Percentiles rank a stretch among this genome's conserved stretches.
Evolutionary conservation across 1,140 invertebrate species (phyloP).

Genomic region (Holcopasites calliopsidis): DNA sequence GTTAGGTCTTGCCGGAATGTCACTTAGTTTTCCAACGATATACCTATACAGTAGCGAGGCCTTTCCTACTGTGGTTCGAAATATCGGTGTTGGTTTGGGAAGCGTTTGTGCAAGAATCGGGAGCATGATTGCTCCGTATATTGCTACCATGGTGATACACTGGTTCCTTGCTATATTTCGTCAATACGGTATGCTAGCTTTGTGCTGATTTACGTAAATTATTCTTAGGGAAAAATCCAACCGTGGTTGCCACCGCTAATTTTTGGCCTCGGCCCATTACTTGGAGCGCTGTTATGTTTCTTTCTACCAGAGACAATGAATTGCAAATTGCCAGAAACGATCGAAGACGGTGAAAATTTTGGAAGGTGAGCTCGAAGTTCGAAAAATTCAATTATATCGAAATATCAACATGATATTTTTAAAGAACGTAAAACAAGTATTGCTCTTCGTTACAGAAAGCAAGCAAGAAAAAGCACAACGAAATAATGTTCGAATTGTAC

Average conservation of each 20-base stretch:
- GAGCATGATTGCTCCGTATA: constrained; percentile 84
- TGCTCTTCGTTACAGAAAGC: constrained; percentile 32
- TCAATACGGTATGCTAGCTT: not conserved
- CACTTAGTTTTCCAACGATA: constrained; percentile 81
- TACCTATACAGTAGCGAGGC: constrained; percentile 86
- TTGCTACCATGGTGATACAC: constrained; percentile 79
- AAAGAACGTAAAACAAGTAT: not conserved
- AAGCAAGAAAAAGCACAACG: not conserved
- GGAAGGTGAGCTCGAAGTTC: constrained; percentile 71
- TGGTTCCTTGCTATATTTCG: not conserved
- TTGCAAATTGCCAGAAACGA: constrained; percentile 82
- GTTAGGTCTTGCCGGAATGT: constrained; percentile 83
- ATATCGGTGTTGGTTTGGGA: constrained; percentile 82
- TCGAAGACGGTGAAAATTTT: constrained; percentile 82
- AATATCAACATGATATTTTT: not conserved
- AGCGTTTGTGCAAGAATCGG: constrained; percentile 84
- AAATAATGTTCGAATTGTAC: constrained; percentile 2
- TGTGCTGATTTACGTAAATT: not conserved
- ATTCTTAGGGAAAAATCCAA: constrained; percentile 61
- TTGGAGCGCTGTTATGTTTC: constrained; percentile 80
- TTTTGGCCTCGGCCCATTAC: constrained; percentile 80
- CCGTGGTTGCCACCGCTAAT: constrained; percentile 80
- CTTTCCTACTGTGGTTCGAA: constrained; percentile 85
- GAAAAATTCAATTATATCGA: not conserved
- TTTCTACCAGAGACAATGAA: constrained; percentile 83